A percentile compares a stretch with the other conserved stretches of the same genome.
Conservation (phyloP, 1,140 invertebrate species). For the Leptonema lineaticorne region DNA sequence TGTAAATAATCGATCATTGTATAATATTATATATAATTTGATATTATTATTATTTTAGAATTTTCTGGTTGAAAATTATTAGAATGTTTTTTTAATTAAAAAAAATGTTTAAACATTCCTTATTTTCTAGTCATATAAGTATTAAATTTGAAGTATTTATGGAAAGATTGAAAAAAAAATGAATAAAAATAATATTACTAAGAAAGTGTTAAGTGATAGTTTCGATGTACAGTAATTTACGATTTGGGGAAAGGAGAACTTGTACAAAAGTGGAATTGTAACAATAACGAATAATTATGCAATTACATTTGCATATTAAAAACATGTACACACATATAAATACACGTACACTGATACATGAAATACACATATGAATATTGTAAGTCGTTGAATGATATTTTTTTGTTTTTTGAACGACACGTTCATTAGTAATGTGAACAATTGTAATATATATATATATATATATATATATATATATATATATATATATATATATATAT, state of each 20-base stretch:
- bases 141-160: conserved; percentile 21
- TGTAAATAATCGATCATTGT: too few relatives aligned
- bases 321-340: too few relatives aligned
- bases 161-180: neutral
- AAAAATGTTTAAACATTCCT: conserved; percentile 3
- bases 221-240: conserved; percentile 18
- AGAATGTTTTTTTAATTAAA: neutral
- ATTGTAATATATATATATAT: neutral
- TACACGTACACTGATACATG: too few relatives aligned
- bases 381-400: too few relatives aligned
- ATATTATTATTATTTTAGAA: neutral
- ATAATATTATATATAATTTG: neutral
- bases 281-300: neutral
- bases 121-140: conserved; percentile 16
- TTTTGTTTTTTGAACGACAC: too few relatives aligned
- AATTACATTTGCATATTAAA: conserved; percentile 2
- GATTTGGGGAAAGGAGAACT: conserved; percentile 5
- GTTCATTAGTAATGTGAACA: too few relatives aligned
- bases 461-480: neutral
- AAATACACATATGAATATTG: too few relatives aligned
- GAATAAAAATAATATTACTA: neutral
- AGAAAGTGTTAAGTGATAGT: conserved; percentile 4
- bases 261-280: neutral
- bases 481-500: too few relatives aligned
- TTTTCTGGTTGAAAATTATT: neutral